A percentile compares a stretch with the other conserved stretches of the same genome.
These are phyloP conservation scores for Gallinago paraguaiae DNA, from an alignment of 2,113 vertebrate species.

Conservation along the genomic window DNA sequence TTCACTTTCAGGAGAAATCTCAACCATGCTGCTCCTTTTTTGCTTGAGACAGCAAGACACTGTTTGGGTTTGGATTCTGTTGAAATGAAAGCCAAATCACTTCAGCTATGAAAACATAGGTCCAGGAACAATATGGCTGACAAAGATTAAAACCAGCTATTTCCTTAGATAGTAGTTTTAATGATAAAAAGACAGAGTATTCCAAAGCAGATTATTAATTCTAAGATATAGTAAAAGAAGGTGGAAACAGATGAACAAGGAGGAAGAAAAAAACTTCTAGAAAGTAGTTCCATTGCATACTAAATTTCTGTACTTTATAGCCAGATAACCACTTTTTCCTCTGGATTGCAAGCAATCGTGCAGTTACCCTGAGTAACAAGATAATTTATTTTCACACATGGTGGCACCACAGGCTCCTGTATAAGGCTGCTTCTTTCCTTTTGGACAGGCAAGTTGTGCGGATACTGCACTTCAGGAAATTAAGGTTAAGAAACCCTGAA, in stretches of 20 bases:
- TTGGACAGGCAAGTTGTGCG: neutral
- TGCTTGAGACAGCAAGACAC: neutral
- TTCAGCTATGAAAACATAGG: neutral
- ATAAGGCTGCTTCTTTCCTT: neutral
- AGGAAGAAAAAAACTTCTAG: neutral
- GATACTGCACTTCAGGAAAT: neutral
- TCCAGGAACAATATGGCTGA: neutral
- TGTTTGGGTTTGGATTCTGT: neutral
- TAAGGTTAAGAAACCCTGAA: neutral
- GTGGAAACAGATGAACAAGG: neutral
- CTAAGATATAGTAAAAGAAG: neutral
- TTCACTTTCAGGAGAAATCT: neutral
- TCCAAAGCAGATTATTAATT: neutral
- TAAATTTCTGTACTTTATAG: neutral
- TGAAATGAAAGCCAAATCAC: neutral
- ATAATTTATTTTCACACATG: neutral
- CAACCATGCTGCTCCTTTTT: neutral
- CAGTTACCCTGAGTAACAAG: neutral
- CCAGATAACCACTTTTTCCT: neutral
- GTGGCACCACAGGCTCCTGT: constrained; percentile 30
- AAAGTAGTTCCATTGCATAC: neutral
- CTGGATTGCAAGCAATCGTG: neutral
- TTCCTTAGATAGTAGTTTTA: neutral
- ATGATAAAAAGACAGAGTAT: neutral
- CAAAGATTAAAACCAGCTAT: neutral